Base-by-base conservation (phyloP, 2,113 vertebrate genomes). In the Crotalus tigris region DNA sequence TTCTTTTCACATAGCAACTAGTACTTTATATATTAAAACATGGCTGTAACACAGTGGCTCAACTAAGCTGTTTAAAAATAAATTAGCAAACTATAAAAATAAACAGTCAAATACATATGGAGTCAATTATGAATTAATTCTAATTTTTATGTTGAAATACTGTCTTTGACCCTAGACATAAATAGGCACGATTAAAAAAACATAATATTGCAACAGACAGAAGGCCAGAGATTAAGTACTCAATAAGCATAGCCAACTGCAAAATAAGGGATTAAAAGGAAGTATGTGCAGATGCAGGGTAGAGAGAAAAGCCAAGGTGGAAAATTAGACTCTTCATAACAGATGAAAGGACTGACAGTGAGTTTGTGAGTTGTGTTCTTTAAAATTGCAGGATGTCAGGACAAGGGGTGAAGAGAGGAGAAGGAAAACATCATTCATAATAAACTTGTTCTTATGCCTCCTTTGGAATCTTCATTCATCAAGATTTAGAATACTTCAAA, bases 71-170 rank as follows among this genome's bases (percentile, higher is more conserved):
- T 97, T 98, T 98, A 98, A 98, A 98, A 98, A 98, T 98, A 98
- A 98, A 98, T 98, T 98, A 98, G 97, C 97, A 97, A 98, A 98
- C 97, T 98, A 98, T 98, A 98, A 98, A 98, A 98, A 98, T 98
- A 98, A 98, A 98, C 97, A 98, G 96, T 96, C 97, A 97, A 96
- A 95, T 98, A 97, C 98, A 98, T 97, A 97, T 97, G 97, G 97
- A 97, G 96, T 97, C 97, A 97, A 98, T 98, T 98, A 98, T 96
- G 96, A 97, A 97, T 97, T 97, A 97, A 98, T 95, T 97, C 97
- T 97, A 97, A 97, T 97, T 98, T 98, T 98, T 98, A 97, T 98
- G 97, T 97, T 97, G 96, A 98, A 98, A 98, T 97, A 97, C 97
- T 97, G 97, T 97, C 97, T 98, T 97, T 98, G 98, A 98, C 98